Conservation (phyloP, 2,888 invertebrate species). For the Leucophenga maculata region DNA sequence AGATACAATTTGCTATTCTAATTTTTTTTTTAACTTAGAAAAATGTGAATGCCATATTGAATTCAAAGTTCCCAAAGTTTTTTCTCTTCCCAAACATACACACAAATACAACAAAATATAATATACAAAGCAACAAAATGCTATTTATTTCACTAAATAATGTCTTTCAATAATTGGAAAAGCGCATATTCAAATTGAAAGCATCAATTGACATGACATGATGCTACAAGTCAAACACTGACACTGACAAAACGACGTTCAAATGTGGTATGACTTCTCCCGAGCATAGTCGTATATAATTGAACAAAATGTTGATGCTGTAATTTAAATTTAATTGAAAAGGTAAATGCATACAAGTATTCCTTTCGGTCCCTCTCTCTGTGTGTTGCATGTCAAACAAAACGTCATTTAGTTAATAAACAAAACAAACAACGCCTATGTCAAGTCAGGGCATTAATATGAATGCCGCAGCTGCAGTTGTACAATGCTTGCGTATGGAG, state of each 20-base stretch:
- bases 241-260: constrained; percentile 8
- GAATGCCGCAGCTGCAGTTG: neutral
- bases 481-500: neutral
- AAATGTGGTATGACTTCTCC: neutral
- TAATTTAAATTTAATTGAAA: constrained; percentile 31
- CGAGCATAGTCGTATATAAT: constrained; percentile 2
- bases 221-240: constrained; percentile 12
- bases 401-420: constrained; percentile 31
- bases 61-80: too few relatives aligned
- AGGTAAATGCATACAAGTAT: constrained; percentile 14
- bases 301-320: constrained; percentile 19
- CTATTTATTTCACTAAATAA: too few relatives aligned
- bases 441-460: neutral
- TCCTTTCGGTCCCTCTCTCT: neutral
- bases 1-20: too few relatives aligned
- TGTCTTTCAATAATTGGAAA: neutral
- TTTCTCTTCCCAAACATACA: too few relatives aligned
- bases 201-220: constrained; percentile 3
- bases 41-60: too few relatives aligned
- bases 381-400: constrained; percentile 27
- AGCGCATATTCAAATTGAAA: neutral
- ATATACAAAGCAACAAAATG: too few relatives aligned
- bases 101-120: too few relatives aligned
- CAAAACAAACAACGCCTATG: constrained; percentile 6
- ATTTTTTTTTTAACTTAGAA: too few relatives aligned